Conservation (phyloP, 2,888 invertebrate species). For the Xylocampa areola region DNA sequence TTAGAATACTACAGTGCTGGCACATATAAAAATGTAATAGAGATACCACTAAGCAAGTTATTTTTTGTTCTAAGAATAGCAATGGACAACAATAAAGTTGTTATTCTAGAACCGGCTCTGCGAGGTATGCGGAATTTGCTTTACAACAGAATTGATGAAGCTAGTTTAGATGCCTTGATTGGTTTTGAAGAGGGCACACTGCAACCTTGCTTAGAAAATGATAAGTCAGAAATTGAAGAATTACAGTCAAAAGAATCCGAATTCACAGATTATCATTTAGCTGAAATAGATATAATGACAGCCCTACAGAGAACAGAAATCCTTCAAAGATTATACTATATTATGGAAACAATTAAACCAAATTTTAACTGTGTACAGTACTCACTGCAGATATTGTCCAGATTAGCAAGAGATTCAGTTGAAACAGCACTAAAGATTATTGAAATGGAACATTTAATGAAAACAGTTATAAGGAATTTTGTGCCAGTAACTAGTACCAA, state of each 20-base stretch:
- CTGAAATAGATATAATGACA: conserved; percentile 94
- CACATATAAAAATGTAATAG: conserved; percentile 93
- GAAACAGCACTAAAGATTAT: conserved; percentile 91
- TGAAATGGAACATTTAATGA: conserved; percentile 91
- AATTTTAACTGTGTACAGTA: conserved; percentile 93
- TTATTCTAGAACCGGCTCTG: conserved; percentile 93
- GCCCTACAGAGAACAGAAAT: conserved; percentile 94
- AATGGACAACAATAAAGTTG: conserved; percentile 94
- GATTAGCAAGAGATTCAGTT: conserved; percentile 94
- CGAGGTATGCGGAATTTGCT: conserved; percentile 93
- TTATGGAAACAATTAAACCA: conserved; percentile 92
- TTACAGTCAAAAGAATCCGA: conserved; percentile 89
- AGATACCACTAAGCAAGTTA: conserved; percentile 93
- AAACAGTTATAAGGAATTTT: conserved; percentile 90
- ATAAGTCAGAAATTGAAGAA: conserved; percentile 88
- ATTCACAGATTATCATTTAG: conserved; percentile 96
- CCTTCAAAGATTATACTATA: conserved; percentile 93
- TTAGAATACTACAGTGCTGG: conserved; percentile 92
- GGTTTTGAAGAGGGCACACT: conserved; percentile 91
- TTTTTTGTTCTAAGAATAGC: conserved; percentile 95
- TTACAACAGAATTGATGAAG: conserved; percentile 94
- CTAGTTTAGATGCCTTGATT: conserved; percentile 92
- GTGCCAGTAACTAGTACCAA: conserved; percentile 83
- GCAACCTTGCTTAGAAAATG: conserved; percentile 90
- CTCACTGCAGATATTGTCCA: conserved; percentile 94